Conservation (phyloP, 2,888 invertebrate genomes). For the Pandemis heparana region DNA sequence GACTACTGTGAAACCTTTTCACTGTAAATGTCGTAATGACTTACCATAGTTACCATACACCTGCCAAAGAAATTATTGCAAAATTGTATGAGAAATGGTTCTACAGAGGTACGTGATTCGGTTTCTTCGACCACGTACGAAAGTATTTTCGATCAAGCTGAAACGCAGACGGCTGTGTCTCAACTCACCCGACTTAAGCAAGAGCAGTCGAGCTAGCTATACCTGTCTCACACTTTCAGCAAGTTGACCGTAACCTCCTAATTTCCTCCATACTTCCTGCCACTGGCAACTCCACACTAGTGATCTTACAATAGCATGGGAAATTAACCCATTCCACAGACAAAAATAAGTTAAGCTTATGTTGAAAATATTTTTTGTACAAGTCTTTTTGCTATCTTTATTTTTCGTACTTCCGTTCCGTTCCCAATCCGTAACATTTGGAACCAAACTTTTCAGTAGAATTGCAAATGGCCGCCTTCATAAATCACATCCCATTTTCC, state of each 20-base stretch:
- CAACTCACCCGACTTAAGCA: neutral
- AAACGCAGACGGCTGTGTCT: too few relatives aligned
- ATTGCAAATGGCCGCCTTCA: neutral
- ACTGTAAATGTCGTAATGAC: too few relatives aligned
- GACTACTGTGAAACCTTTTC: too few relatives aligned
- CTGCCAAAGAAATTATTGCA: too few relatives aligned
- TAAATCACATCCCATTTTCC: slow-evolving; percentile 2
- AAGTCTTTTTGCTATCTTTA: too few relatives aligned
- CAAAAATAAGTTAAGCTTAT: neutral
- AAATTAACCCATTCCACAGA: neutral
- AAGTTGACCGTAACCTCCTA: neutral
- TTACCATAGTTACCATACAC: too few relatives aligned
- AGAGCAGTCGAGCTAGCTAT: neutral
- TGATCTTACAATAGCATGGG: neutral
- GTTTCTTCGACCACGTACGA: too few relatives aligned
- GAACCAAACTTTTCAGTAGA: neutral
- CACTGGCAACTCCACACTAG: neutral
- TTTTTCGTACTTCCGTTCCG: neutral
- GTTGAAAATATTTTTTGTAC: too few relatives aligned
- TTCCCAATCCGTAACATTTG: neutral
- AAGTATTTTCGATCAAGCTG: too few relatives aligned
- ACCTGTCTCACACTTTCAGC: neutral
- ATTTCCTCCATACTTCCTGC: slow-evolving; percentile 10
- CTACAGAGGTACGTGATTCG: too few relatives aligned
- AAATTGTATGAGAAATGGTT: too few relatives aligned